Evolutionary conservation across 2,113 vertebrate species (phyloP), one percentile per base, ranked within the genome.

Genomic region (Eolophus roseicapilla): DNA sequence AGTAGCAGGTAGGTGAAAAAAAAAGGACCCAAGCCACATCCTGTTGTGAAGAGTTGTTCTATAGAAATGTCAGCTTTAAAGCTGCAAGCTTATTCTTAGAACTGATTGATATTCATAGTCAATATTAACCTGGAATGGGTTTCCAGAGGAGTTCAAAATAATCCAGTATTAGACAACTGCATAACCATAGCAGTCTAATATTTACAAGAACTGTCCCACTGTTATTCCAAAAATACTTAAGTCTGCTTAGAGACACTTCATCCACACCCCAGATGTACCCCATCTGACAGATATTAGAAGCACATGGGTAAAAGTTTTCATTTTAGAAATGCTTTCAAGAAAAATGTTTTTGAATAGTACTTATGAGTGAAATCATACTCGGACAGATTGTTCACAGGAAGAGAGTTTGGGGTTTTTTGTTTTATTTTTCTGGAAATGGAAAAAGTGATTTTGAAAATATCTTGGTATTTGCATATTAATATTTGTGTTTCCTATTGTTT

Each of bases 11-110:
- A 82, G 53, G 50, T 88, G 46, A 53, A 81, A 74, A 39, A 59
- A 84, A 70, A 75, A 80, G 71, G 78, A 60, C 69, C 13, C 62
- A 94, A 89, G 80, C 92, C 88, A 92, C 92, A 94, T 94, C 80
- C 91, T 93, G 89, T 95, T 90, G 79, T 80, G 85, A 85, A 80
- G 53, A 78, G 39, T 33, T 77, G 55, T 82, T 90, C 77, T 79
- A 29, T 59, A 90, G 73, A 91, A 82, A 88, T 73, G 43, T 0
- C 3, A 92, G 39, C 41, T 70, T 82, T 37, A 84, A 79, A 88
- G 60, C 60, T 86, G 69, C 65, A 88, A 80, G n/a, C 41, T 92
- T 69, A 69, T 50, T 77, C 18, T 77, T 63, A 53, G 49, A 92
- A 82, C 6, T 62, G 14, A n/a, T 81, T 53, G 67, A 53, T 91